Conservation (phyloP, 2,888 invertebrate species). For the Pharmacophagus antenor region DNA sequence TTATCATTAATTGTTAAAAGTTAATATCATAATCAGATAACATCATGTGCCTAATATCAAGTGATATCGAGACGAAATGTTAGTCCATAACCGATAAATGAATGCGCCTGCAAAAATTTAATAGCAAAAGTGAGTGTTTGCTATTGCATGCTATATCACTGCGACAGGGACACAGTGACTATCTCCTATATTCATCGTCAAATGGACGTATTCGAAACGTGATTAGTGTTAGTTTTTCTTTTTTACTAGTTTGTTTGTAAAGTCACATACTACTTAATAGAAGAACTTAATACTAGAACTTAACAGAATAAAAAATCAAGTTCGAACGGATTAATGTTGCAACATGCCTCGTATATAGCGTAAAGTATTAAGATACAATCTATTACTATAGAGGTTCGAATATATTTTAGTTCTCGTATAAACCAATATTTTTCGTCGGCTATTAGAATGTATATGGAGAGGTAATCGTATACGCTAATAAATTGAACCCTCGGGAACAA, state of each 20-base stretch:
- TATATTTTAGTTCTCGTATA: neutral
- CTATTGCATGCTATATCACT: neutral
- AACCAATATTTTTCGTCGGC: neutral
- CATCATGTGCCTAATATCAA: no score
- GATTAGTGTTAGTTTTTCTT: no score
- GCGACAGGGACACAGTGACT: neutral
- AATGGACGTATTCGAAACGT: neutral
- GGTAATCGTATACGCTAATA: constrained; percentile 5
- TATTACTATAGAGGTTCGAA: neutral
- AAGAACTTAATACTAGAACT: no score
- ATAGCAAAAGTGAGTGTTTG: neutral
- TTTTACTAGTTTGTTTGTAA: neutral
- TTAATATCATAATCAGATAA: no score
- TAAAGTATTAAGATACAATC: neutral
- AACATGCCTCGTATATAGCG: neutral
- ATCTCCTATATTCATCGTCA: neutral
- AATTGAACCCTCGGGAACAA: constrained; percentile 20
- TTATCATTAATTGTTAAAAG: no score
- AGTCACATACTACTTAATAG: no score
- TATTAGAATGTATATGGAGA: neutral
- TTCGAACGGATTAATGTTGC: neutral
- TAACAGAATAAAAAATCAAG: neutral
- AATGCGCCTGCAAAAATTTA: neutral
- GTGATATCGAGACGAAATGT: no score
- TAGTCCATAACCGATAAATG: no score